Base-by-base conservation (phyloP, 2,797 vertebrate species). In the Danio tinwini region DNA sequence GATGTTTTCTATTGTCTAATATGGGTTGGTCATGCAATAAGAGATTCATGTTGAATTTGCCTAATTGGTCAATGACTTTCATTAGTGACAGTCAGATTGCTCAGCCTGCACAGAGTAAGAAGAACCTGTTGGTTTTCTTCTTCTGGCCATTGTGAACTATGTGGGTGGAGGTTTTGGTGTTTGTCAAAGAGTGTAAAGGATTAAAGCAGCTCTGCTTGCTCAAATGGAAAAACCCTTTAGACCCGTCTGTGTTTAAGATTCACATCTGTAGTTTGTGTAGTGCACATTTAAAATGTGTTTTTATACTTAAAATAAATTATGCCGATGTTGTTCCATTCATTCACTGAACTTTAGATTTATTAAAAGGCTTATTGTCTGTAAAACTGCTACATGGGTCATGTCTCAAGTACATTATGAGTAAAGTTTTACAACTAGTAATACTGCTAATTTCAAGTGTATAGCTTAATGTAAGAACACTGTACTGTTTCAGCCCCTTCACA, bases 51-150 rank as follows among this genome's bases (percentile, higher is more conserved):
- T 42, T 76, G 17, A 44, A 21, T 64, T 42, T 76, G 44, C 5
- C 56, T 61, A 39, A 44, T 14, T 56, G 52, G 39, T 6, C 6
- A 11, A 29, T 44, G 45, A 42, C 44, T 74, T 21, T 64, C 12
- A 42, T 64, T 9, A 19, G 5, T 17, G 11, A 42, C 11, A 55
- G 76, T 85, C 84, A 39, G 78, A 78, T 81, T 61, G 61, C 62
- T 88, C 85, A 79, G 63, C 83, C 86, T 80, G 47, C 69, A 73
- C 55, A 45, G 44, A 56, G 29, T 7, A 49, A 42, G 81, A 67
- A 65, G 19, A 52, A 68, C 40, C 71, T 62, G 49, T 80, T 58
- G 47, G 58, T 47, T 76, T 55, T 74, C 53, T 68, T 74, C 39
- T 55, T 61, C n/a, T 42, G 42, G 6, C 39, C 16, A 47, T 52